Conservation (phyloP, 2,797 vertebrate species). For the Gallinago stenura region DNA sequence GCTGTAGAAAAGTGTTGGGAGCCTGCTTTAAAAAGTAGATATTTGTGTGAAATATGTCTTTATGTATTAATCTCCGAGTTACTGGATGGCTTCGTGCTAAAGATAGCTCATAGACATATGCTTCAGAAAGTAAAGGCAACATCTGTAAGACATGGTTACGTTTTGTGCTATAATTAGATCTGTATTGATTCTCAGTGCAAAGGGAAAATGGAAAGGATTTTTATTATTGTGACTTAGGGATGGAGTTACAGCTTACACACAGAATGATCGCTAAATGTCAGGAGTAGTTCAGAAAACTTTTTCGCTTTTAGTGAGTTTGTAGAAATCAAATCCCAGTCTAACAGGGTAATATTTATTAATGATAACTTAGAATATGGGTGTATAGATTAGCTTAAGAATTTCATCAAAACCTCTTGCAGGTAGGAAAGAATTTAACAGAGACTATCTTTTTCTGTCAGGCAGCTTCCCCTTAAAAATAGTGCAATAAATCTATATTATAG, state of each 20-base stretch:
- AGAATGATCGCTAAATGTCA: not conserved
- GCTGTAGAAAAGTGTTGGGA: not conserved
- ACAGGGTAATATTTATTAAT: not conserved
- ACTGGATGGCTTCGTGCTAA: not conserved
- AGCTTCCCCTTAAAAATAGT: not conserved
- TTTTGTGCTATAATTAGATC: not conserved
- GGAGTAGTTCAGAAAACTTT: not conserved
- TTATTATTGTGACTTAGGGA: not conserved
- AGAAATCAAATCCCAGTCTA: not conserved
- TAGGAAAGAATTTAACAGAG: not conserved
- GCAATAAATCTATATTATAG: too few species aligned
- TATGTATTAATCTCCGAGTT: not conserved
- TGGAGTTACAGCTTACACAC: not conserved
- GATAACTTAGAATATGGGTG: not conserved
- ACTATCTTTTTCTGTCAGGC: not conserved
- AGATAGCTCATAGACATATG: not conserved
- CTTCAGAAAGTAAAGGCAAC: not conserved
- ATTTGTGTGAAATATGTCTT: not conserved
- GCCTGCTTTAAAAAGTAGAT: not conserved
- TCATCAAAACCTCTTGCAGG: not conserved
- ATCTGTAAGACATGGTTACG: not conserved
- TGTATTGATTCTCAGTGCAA: not conserved
- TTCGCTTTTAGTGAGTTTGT: not conserved
- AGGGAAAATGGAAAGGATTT: not conserved
- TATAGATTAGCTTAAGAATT: not conserved